Conservation (phyloP, 2,113 vertebrate species). For the Tamias sibiricus region DNA sequence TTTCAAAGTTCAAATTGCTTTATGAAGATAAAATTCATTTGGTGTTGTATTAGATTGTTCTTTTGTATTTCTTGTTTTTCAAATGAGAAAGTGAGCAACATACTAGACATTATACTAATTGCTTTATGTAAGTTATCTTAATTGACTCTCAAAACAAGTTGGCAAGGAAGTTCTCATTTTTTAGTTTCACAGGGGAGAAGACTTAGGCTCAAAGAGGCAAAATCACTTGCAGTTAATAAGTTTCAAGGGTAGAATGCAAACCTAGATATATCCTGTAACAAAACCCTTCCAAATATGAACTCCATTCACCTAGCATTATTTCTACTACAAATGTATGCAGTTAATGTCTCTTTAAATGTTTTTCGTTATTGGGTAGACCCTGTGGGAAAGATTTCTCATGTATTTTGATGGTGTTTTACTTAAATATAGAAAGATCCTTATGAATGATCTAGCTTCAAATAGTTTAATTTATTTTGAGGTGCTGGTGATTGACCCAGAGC, state of each 20-base stretch:
- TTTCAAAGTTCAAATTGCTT: constrained; percentile 51
- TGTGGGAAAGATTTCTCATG: neutral
- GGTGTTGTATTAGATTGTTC: neutral
- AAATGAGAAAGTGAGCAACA: constrained; percentile 38
- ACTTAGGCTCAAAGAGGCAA: neutral
- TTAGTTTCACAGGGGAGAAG: constrained; percentile 18
- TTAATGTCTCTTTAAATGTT: neutral
- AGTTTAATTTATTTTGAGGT: neutral
- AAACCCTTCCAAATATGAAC: neutral
- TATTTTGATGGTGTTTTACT: constrained; percentile 28
- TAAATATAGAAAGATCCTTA: constrained; percentile 36
- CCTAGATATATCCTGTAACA: neutral
- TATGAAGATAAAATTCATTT: constrained; percentile 49
- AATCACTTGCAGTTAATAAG: neutral
- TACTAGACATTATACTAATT: constrained; percentile 16
- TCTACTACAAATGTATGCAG: neutral
- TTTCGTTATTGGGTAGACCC: neutral
- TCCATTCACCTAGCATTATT: neutral
- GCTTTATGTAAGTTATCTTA: constrained; percentile 49
- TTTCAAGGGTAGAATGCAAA: constrained; percentile 33
- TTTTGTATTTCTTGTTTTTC: neutral
- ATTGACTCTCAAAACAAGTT: constrained; percentile 15
- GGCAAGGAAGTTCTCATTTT: neutral
- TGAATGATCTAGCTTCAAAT: neutral
- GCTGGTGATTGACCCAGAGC: neutral